Evolutionary conservation across 2,888 invertebrate genomes (phyloP).

Genomic region (Himalopsyche kuldschensis): DNA sequence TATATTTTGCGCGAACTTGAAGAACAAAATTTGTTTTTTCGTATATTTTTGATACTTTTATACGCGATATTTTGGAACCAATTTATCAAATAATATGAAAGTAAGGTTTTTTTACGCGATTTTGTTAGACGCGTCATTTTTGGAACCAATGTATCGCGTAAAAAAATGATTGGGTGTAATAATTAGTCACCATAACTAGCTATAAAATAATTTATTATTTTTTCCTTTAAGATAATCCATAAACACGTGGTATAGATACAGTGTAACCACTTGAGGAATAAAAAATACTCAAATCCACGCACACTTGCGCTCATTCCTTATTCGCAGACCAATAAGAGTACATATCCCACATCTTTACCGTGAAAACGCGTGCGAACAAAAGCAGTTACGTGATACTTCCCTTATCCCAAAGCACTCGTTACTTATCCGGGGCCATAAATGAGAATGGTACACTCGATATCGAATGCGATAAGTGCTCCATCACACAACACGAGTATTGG

Average conservation of each 20-base stretch:
- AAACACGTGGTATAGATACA: not conserved
- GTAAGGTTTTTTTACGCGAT: no score
- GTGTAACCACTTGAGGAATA: not conserved
- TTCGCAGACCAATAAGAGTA: not conserved
- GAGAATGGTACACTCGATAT: not conserved
- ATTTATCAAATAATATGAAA: no score
- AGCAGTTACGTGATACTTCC: not conserved
- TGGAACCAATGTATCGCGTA: no score
- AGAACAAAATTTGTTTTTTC: no score
- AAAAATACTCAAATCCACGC: not conserved
- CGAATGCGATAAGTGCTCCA: not conserved
- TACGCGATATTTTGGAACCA: no score
- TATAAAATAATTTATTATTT: no score
- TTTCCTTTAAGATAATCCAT: not conserved
- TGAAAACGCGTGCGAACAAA: not conserved
- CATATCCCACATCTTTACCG: not conserved
- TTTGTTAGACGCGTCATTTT: no score
- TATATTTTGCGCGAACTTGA: no score
- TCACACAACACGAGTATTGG: not conserved
- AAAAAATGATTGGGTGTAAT: no score
- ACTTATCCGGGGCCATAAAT: not conserved
- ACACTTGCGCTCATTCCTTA: not conserved
- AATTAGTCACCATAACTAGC: no score
- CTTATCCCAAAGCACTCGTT: not conserved
- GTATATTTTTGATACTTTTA: no score